Evolutionary conservation across 2,113 vertebrate genomes (phyloP).

Genomic region (Perca fluviatilis): DNA sequence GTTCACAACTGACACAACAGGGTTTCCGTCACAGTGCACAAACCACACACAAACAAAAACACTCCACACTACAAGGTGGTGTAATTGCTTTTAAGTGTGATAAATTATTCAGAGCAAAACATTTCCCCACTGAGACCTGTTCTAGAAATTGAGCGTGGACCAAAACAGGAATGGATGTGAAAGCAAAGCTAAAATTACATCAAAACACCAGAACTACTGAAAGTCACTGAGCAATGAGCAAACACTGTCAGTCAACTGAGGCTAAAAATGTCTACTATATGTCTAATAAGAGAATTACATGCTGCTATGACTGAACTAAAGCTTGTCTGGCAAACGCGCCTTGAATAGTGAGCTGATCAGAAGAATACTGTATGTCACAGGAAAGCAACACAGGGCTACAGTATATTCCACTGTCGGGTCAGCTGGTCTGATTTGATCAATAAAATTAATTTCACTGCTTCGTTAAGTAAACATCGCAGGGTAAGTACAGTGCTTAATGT

Average conservation of each 20-base stretch:
- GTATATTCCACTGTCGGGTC: not conserved
- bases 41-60: constrained; percentile 2
- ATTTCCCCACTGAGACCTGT: constrained; percentile 24
- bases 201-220: constrained; percentile 33
- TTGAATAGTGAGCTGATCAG: not conserved
- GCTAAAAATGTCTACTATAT: constrained; percentile 8
- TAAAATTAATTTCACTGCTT: constrained; percentile 48
- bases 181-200: constrained; percentile 51
- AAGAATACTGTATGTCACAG: not conserved
- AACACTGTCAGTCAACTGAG: constrained; percentile 7
- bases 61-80: constrained; percentile 38
- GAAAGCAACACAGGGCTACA: not conserved
- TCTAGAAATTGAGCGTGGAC: constrained; percentile 35
- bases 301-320: constrained; percentile 14
- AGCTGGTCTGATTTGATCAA: constrained; percentile 49
- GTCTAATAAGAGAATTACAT: constrained; percentile 9
- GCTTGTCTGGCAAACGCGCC: constrained; percentile 15
- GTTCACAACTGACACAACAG: not conserved
- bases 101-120: constrained; percentile 61
- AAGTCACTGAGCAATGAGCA: constrained; percentile 20
- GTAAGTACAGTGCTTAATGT: constrained; percentile 7
- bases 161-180: constrained; percentile 22
- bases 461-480: constrained; percentile 42
- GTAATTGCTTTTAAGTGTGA: constrained; percentile 48
- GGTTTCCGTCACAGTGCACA: not conserved